phyloP scores from a whole-genome alignment of 2,888 invertebrate genomes.

The Campoplex nolae region DNA sequence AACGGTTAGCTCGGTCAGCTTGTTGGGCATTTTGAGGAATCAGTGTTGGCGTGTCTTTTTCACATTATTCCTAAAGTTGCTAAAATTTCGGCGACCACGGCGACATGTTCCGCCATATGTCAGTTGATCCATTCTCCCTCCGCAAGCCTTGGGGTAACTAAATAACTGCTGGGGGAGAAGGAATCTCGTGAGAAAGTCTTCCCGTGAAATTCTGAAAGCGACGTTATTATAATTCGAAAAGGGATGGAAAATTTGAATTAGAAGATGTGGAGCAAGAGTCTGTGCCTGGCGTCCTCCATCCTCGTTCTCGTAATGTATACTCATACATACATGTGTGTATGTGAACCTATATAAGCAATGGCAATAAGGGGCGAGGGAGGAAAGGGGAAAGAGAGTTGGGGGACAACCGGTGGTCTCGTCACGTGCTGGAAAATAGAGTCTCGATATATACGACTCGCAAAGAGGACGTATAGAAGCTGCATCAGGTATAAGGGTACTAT shows the following conservation, averaged over 20 bases:
- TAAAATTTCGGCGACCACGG: constrained; percentile 15
- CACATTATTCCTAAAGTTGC: constrained; percentile 2
- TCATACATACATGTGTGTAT: not conserved
- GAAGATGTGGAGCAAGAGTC: constrained; percentile 65
- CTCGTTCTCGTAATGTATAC: constrained; percentile 48
- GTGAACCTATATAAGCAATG: constrained; percentile 11
- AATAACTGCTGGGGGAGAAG: constrained; percentile 59
- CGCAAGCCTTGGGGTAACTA: constrained; percentile 52
- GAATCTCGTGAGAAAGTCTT: constrained; percentile 64
- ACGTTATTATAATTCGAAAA: constrained; percentile 72
- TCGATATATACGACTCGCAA: constrained; percentile 63
- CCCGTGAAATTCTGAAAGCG: constrained; percentile 58
- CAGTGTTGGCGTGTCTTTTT: not conserved
- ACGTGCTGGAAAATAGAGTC: constrained; percentile 64
- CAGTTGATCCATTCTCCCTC: constrained; percentile 54
- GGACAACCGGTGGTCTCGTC: constrained; percentile 69
- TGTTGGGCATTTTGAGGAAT: not conserved
- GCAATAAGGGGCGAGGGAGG: constrained; percentile 55
- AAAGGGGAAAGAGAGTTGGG: constrained; percentile 58
- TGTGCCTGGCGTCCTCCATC: constrained; percentile 63
- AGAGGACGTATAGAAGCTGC: constrained; percentile 64
- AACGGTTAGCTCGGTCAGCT: not conserved
- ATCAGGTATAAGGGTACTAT: constrained; percentile 75
- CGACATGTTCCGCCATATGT: constrained; percentile 62
- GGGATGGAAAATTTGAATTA: constrained; percentile 74